A percentile compares a stretch with the other conserved stretches of the same genome.
phyloP scores from a whole-genome alignment of 2,113 vertebrate species.

The Prunella himalayana region DNA sequence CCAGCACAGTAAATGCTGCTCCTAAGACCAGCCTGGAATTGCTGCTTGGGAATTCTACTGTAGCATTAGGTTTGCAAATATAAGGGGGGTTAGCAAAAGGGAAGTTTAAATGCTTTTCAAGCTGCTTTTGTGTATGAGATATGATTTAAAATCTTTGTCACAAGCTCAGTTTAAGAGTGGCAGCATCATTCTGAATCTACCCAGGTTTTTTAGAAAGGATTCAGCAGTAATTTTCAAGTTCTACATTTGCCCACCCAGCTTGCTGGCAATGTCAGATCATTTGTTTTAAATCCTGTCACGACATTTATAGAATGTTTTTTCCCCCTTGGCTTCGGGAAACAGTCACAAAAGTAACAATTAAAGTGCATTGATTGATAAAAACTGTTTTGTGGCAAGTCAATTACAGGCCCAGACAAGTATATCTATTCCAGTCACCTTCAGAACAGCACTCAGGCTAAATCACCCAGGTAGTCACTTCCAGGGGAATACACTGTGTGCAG shows the following conservation, averaged over 20 bases:
- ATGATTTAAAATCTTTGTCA: not conserved
- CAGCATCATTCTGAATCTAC: not conserved
- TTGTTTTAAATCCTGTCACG: not conserved
- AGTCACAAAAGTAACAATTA: not conserved
- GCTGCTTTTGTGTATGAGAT: not conserved
- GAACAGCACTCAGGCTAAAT: not conserved
- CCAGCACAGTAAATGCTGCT: not conserved
- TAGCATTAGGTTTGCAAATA: not conserved
- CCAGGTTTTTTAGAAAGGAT: not conserved
- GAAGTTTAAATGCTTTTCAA: not conserved
- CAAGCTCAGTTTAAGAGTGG: not conserved
- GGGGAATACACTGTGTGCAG: no score
- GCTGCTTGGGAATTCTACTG: not conserved
- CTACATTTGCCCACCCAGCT: not conserved
- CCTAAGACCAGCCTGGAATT: not conserved
- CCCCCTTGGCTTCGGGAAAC: not conserved
- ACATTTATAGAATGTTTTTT: not conserved
- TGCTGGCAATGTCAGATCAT: not conserved
- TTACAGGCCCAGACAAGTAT: not conserved
- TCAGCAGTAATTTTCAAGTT: not conserved
- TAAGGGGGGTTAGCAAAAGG: not conserved
- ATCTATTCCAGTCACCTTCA: not conserved
- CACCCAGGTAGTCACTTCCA: accelerated
- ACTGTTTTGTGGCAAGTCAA: not conserved
- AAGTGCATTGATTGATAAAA: not conserved